These are phyloP conservation scores for Anisognathus igniventris DNA, from an alignment of 2,797 vertebrate genomes.

Conservation along the genomic window DNA sequence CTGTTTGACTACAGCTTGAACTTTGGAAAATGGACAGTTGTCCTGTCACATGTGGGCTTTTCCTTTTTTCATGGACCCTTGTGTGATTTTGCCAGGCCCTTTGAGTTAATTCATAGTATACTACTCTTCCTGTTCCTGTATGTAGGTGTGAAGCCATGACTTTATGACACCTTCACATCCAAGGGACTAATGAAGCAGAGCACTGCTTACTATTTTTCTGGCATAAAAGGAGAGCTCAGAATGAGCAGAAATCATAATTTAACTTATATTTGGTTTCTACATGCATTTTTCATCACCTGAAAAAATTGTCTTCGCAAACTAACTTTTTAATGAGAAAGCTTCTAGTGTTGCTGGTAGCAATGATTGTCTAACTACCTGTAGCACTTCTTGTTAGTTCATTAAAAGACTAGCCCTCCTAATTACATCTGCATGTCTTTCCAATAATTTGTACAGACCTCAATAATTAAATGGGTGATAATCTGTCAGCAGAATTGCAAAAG, in stretches of 20 bases:
- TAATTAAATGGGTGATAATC: constrained; percentile 54
- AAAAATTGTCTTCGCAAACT: neutral
- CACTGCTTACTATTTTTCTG: neutral
- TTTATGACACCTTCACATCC: neutral
- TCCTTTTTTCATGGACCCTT: neutral
- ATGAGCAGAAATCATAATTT: neutral
- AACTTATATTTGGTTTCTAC: neutral
- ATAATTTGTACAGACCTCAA: constrained; percentile 27
- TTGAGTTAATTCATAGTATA: neutral
- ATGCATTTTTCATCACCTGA: constrained; percentile 34
- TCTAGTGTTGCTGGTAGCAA: constrained; percentile 15
- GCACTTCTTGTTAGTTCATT: constrained; percentile 36
- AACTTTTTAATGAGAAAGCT: constrained; percentile 45
- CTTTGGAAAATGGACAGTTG: neutral
- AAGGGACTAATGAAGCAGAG: neutral
- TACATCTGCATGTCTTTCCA: constrained; percentile 20
- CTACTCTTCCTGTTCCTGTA: neutral
- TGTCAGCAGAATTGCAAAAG: constrained; percentile 14
- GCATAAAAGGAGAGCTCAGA: neutral
- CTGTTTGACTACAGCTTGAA: neutral
- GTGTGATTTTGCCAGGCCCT: neutral
- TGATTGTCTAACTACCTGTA: neutral
- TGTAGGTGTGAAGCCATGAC: neutral
- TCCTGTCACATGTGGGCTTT: neutral
- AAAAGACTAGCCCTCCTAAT: neutral